These are phyloP conservation scores for Boulengeromyrus knoepffleri DNA, from an alignment of 2,113 vertebrate species.

Conservation along the genomic window DNA sequence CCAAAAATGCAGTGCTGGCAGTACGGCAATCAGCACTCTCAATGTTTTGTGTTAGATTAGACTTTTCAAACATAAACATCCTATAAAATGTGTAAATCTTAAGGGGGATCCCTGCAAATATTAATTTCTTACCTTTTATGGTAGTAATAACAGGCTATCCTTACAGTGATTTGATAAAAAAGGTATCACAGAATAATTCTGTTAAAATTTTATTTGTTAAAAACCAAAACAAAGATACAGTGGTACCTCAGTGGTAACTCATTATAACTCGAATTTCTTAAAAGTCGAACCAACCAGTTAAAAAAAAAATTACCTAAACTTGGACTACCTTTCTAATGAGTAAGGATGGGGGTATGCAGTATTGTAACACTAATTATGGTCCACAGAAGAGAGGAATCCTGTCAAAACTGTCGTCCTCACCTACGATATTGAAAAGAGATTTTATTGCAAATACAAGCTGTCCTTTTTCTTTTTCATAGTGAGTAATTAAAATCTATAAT, in stretches of 20 bases:
- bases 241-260: too few relatives aligned
- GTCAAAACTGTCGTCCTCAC: background rate
- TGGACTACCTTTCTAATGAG: background rate
- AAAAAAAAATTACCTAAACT: too few relatives aligned
- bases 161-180: background rate
- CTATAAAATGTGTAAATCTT: background rate
- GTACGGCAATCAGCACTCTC: too few relatives aligned
- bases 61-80: background rate
- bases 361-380: background rate
- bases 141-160: background rate
- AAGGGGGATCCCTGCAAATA: background rate
- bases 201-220: background rate
- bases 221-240: too few relatives aligned
- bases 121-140: background rate
- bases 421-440: background rate
- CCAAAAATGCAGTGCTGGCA: slow-evolving; percentile 36
- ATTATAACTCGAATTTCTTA: too few relatives aligned
- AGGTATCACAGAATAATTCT: background rate
- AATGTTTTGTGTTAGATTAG: background rate
- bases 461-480: slow-evolving; percentile 17
- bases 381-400: background rate
- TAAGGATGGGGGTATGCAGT: background rate
- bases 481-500: slow-evolving; percentile 22
- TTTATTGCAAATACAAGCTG: background rate
- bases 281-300: too few relatives aligned